These are phyloP conservation scores for Blastomussa wellsi DNA, from an alignment of 92 coral and sea anemone genomes.

Conservation along the genomic window DNA sequence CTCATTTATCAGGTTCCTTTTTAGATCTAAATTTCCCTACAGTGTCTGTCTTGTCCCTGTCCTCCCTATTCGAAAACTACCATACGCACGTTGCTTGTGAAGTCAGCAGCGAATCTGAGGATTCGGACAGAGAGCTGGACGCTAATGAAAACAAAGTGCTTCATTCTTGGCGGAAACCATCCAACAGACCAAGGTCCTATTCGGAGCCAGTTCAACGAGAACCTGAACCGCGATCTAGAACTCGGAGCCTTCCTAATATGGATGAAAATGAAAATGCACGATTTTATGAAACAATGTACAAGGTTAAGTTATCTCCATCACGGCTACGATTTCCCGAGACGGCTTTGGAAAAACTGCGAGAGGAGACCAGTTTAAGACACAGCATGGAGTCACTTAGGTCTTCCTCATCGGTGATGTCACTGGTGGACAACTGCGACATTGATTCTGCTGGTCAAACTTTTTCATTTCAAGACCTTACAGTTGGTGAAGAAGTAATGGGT, in stretches of 20 bases:
- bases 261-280: slow-evolving; percentile 5
- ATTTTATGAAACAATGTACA: slow-evolving; percentile 13
- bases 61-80: slow-evolving; percentile 17
- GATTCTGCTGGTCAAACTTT: neutral
- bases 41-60: slow-evolving; percentile 15
- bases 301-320: slow-evolving; percentile 22
- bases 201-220: slow-evolving; percentile 23
- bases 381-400: neutral
- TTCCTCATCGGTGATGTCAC: slow-evolving; percentile 27
- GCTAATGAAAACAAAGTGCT: neutral
- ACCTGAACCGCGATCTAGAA: neutral
- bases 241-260: slow-evolving; percentile 27
- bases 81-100: neutral
- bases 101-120: slow-evolving; percentile 23
- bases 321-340: slow-evolving; percentile 36
- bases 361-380: neutral
- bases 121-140: slow-evolving; percentile 6
- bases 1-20: slow-evolving; percentile 23
- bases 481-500: slow-evolving; percentile 29
- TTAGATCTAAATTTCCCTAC: slow-evolving; percentile 2
- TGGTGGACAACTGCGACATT: neutral
- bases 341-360: slow-evolving; percentile 22
- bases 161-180: slow-evolving; percentile 37
- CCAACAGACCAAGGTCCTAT: slow-evolving; percentile 20
- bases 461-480: neutral